Conservation (phyloP, 2,113 vertebrate genomes). For the Piprites chloris region DNA sequence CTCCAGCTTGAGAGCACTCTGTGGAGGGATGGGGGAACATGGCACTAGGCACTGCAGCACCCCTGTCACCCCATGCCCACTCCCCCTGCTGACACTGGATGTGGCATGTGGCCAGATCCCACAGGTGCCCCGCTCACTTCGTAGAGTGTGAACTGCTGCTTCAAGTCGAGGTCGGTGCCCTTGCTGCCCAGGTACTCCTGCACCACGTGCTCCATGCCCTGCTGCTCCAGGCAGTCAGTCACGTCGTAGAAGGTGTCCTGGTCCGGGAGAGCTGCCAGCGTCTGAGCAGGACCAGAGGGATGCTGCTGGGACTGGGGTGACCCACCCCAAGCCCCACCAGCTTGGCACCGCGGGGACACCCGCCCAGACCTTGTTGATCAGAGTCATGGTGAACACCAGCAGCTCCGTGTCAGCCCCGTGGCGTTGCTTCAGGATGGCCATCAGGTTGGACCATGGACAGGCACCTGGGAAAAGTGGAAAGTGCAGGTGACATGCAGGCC, state of each 20-base stretch:
- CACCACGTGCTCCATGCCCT: conserved; percentile 88
- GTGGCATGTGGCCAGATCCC: neutral
- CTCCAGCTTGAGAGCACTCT: conserved; percentile 84
- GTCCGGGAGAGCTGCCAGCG: conserved; percentile 86
- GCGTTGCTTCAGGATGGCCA: conserved; percentile 85
- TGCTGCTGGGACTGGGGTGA: neutral
- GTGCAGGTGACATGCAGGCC: rapidly evolving
- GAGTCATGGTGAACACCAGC: conserved; percentile 86
- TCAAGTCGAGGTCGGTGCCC: conserved; percentile 80
- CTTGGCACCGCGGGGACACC: rapidly evolving
- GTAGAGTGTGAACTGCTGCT: conserved; percentile 83
- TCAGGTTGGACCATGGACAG: conserved; percentile 83
- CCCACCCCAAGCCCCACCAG: neutral
- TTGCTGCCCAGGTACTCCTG: conserved; percentile 78
- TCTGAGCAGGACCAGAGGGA: conserved; percentile 69
- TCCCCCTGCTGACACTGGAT: neutral
- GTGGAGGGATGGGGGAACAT: neutral
- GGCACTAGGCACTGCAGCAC: neutral
- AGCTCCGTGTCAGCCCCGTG: conserved; percentile 87
- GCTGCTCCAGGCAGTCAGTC: conserved; percentile 90
- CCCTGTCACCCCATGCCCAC: neutral
- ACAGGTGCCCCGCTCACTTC: conserved; percentile 71
- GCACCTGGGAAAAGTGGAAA: conserved; percentile 42
- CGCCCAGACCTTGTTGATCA: conserved; percentile 90
- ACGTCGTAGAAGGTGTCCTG: conserved; percentile 97